Percentiles rank a stretch among this genome's conserved stretches.
Conservation (phyloP, 2,113 vertebrate genomes). For the Emydura subglobosa region DNA sequence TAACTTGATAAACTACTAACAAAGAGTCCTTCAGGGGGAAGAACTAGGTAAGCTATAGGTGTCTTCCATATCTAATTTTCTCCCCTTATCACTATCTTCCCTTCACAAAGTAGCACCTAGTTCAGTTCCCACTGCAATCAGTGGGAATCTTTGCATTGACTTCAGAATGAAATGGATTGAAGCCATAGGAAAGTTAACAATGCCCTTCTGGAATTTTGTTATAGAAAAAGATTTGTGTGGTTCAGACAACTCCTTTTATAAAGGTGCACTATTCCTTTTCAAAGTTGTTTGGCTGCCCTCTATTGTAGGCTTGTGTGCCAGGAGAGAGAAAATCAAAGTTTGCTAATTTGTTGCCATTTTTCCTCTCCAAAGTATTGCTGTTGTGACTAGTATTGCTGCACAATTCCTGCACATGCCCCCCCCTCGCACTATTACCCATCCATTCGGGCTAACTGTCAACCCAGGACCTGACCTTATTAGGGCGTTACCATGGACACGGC, state of each 20-base stretch:
- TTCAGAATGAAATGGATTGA: not conserved
- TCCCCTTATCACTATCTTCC: not conserved
- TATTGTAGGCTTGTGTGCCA: accelerated
- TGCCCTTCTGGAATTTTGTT: not conserved
- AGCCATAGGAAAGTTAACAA: not conserved
- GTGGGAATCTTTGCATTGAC: not conserved
- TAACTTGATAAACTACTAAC: not conserved
- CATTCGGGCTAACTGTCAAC: too few relatives aligned
- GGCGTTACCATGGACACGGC: too few relatives aligned
- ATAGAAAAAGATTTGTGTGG: not conserved
- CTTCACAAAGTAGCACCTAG: not conserved
- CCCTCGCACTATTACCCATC: too few relatives aligned
- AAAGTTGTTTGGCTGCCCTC: not conserved
- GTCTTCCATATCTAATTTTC: not conserved
- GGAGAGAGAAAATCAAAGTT: not conserved
- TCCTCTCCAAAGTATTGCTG: accelerated
- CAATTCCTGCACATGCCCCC: too few relatives aligned
- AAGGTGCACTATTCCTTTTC: not conserved
- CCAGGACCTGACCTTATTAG: too few relatives aligned
- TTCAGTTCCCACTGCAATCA: not conserved
- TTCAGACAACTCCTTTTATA: not conserved
- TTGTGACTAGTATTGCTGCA: not conserved
- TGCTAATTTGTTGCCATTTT: not conserved
- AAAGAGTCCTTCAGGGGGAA: not conserved
- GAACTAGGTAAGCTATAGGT: not conserved